These are phyloP conservation scores for Drosophila algonquin DNA, from an alignment of 2,888 invertebrate genomes.

Conservation along the genomic window DNA sequence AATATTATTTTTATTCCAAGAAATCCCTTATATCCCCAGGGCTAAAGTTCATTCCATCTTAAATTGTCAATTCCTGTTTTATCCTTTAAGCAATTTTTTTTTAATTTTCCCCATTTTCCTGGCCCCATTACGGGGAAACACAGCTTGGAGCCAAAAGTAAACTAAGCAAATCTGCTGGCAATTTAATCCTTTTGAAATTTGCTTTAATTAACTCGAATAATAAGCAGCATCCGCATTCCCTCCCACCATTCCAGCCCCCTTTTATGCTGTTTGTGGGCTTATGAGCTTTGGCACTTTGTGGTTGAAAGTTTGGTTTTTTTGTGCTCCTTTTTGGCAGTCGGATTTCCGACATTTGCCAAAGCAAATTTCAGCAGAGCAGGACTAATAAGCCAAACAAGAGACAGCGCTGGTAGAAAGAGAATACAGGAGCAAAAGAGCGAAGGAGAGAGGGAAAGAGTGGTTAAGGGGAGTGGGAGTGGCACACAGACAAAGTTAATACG, in stretches of 20 bases:
- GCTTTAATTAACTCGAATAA: conserved; percentile 67
- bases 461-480: neutral
- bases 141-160: conserved; percentile 34
- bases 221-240: conserved; percentile 47
- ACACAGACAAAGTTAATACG: conserved; percentile 64
- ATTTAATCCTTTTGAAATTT: conserved; percentile 64
- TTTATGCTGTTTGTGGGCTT: conserved; percentile 57
- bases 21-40: neutral
- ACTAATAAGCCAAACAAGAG: conserved; percentile 54
- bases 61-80: conserved; percentile 18
- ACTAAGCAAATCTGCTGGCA: conserved; percentile 49
- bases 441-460: neutral
- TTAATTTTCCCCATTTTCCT: neutral
- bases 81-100: conserved; percentile 3
- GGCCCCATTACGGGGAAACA: conserved; percentile 15
- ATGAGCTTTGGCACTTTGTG: conserved; percentile 59
- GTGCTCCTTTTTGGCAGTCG: conserved; percentile 40
- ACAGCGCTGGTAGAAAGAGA: conserved; percentile 9
- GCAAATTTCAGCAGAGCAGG: conserved; percentile 48
- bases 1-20: neutral
- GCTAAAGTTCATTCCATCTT: neutral
- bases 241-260: conserved; percentile 19
- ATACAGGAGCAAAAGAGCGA: neutral
- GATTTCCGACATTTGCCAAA: conserved; percentile 53
- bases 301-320: conserved; percentile 25